Evolutionary conservation across 2,113 vertebrate genomes (phyloP), one percentile per base, ranked within the genome.

Genomic region (Dinomys branickii): DNA sequence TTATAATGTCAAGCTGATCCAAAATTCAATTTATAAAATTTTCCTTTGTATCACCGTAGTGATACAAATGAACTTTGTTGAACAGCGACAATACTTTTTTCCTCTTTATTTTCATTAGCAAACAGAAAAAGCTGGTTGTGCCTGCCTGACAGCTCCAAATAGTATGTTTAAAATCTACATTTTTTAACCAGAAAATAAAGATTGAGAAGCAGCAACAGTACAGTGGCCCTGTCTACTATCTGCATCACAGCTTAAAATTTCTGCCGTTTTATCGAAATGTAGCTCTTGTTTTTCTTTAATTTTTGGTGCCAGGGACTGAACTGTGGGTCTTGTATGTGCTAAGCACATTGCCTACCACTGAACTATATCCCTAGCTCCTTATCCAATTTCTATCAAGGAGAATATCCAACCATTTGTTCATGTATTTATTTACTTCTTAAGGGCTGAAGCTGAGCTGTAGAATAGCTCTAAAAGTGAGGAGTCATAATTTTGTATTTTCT

Each of bases 11-110:
- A 92, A 92, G 20, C 22, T 86, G 30, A 9, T 78, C 30, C 4
- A 87, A 61, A 33, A 95, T 56, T 92, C 61, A 85, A 69, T 69
- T 95, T 96, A 83, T 54, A 69, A 85, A 90, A 92, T 61, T 85
- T 75, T 97, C 56, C 84, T 73, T 97, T 96, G 91, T 91, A 94
- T 81, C 56, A 92, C 6, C 38, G 47, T 14, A 84, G 38, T 17
- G 65, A 90, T 85, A 56, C 17, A 59, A 77, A 96, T 85, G 56
- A 56, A 75, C 69, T 73, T 89, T 28, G 63, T 61, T 94, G 30
- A 92, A 88, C 41, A 91, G 30, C 81, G 54, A 90, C 56, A 92
- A 88, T 59, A 84, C 1, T 89, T 85, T 63, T 91, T 94, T 91
- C 19, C 61, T 67, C 20, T 93, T 92, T 90, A 69, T 92, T 96